phyloP scores from a whole-genome alignment of 37 sponge, comb jelly and placozoan species.

The Amphimedon queenslandica region DNA sequence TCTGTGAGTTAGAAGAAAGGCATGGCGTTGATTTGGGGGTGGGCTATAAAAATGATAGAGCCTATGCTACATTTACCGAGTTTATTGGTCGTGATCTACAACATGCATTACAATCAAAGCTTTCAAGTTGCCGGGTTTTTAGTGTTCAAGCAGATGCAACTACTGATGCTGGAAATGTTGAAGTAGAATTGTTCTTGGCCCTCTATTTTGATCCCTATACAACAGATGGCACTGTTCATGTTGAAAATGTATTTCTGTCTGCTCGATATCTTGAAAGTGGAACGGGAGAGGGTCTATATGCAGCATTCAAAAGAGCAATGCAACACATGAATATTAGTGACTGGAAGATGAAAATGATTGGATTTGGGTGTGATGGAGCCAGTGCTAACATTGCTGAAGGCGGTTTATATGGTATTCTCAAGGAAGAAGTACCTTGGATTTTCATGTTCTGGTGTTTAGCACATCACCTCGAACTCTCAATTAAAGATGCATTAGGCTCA shows the following conservation, averaged over 20 bases:
- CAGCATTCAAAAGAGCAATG: not conserved
- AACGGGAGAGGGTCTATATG: conserved; percentile 26
- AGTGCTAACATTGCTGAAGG: conserved; percentile 16
- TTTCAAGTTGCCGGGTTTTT: not conserved
- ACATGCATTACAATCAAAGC: not conserved
- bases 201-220: conserved; percentile 18
- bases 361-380: conserved; percentile 40
- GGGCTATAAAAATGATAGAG: conserved; percentile 29
- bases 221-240: conserved; percentile 10
- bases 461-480: conserved; percentile 57
- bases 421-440: conserved; percentile 36
- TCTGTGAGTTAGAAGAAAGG: conserved; percentile 6
- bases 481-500: conserved; percentile 52
- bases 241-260: conserved; percentile 22
- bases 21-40: too few species aligned
- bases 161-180: conserved; percentile 28
- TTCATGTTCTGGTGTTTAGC: conserved; percentile 58
- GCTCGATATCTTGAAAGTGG: not conserved
- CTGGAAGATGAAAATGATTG: conserved; percentile 31
- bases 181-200: conserved; percentile 7
- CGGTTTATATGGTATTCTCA: conserved; percentile 27
- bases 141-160: conserved; percentile 8
- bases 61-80: conserved; percentile 21
- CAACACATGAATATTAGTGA: conserved; percentile 6
- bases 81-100: conserved; percentile 10